Percentiles rank a stretch among this genome's conserved stretches.
phyloP scores from a whole-genome alignment of 2,113 vertebrate genomes.

The Amblyopsis rosae region DNA sequence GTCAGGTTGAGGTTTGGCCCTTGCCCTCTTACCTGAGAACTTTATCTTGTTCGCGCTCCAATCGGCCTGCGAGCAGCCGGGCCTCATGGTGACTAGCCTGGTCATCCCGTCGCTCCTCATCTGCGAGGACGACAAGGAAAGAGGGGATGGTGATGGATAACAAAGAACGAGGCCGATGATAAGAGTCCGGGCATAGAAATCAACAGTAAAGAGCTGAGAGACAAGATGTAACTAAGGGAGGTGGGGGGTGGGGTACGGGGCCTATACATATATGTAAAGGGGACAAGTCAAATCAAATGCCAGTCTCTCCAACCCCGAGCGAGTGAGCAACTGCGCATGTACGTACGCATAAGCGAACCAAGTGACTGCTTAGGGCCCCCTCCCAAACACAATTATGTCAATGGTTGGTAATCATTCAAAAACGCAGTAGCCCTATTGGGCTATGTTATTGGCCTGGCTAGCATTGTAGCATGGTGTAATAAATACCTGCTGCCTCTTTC shows the following conservation, averaged over 20 bases:
- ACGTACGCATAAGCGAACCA: no score
- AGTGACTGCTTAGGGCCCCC: no score
- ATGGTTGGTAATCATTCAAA: no score
- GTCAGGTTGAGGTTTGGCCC: background rate
- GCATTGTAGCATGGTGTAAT: no score
- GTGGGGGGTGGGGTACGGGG: conserved; percentile 13
- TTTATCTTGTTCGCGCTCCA: conserved; percentile 94
- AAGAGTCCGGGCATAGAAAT: no score
- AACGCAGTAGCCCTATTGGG: no score
- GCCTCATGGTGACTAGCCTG: conserved; percentile 83
- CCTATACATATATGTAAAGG: conserved; percentile 26
- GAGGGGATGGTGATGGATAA: background rate
- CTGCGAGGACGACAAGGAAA: conserved; percentile 71
- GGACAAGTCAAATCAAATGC: conserved; percentile 34
- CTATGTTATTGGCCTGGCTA: no score
- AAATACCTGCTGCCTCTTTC: no score
- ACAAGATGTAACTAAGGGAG: background rate
- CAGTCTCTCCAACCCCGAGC: background rate
- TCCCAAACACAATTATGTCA: no score
- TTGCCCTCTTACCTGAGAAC: conserved; percentile 85
- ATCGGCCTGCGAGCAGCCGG: conserved; percentile 82
- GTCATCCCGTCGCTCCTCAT: conserved; percentile 87
- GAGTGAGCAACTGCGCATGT: background rate
- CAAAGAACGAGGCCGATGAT: no score
- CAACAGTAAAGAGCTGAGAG: no score